These are phyloP conservation scores for Chlorocebus sabaeus DNA, from an alignment of 2,113 vertebrate species.

Conservation along the genomic window DNA sequence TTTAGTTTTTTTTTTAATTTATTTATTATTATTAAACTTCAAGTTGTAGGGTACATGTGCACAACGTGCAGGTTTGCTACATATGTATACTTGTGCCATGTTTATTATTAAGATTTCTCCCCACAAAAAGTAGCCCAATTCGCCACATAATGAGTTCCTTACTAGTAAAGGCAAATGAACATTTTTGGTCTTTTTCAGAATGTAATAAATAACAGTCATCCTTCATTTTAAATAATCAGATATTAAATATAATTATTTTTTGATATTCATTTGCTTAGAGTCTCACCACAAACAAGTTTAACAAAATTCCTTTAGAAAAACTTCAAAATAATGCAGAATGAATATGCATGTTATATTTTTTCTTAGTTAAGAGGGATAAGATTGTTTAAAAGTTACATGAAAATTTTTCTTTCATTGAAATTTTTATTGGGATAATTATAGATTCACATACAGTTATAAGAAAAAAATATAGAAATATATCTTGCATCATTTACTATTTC, in stretches of 20 bases:
- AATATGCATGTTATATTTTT: background rate
- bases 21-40: too few relatives aligned
- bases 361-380: background rate
- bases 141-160: background rate
- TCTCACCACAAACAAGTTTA: background rate
- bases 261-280: background rate
- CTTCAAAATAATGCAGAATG: background rate
- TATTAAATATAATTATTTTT: conserved; percentile 42
- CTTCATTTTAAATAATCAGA: conserved; percentile 2
- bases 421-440: background rate
- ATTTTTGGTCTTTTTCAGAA: background rate
- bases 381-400: background rate
- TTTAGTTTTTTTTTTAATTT: background rate
- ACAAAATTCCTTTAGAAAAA: conserved; percentile 2
- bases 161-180: background rate
- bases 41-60: too few relatives aligned
- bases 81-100: too few relatives aligned
- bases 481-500: background rate
- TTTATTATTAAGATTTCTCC: background rate
- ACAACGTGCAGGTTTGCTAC: too few relatives aligned
- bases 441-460: background rate
- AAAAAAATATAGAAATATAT: background rate
- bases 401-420: background rate
- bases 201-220: background rate
- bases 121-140: background rate